Base-by-base conservation (phyloP, 2,888 invertebrate species). In the Andrena bicolor region DNA sequence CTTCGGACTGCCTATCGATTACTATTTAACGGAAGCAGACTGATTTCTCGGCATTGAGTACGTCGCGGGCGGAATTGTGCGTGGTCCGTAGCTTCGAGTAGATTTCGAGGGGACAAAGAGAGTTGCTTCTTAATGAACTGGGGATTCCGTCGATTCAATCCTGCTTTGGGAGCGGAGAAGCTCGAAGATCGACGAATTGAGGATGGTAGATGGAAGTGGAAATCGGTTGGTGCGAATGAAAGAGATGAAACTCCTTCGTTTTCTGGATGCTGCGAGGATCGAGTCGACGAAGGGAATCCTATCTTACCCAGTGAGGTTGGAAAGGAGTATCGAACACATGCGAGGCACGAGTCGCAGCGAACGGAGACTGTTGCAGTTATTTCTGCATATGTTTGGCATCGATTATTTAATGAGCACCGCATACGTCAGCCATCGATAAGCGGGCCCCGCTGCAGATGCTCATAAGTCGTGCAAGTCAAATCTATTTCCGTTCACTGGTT, bases 291-390 rank as follows among this genome's bases (percentile, higher is more conserved):
- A 32, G 2, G 16, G 48, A n/a, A 49, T 35, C 51, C 30, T 20
- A 0, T 68, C 78, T 86, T 78, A 86, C 82, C 80, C 82, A 63
- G 84, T 68, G 65, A 85, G 77, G 64, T 77, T 77, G 23, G 80
- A 80, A 65, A 83, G 81, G n/a, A 64, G 73, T 51, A 81, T 81
- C 32, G 81, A 81, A n/a, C 79, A 81, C 81, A 80, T 85, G 51
- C 58, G 75, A 65, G 58, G n/a, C 28, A 41, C 68, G 49, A 60
- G 32, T 28, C 41, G n/a, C 74, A 30, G 10, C 5, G 48, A 56
- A 51, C 13, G 66, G 16, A 13, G 23, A 51, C 58, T 60, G 64
- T 61, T 60, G 68, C 63, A n/a, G 71, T 63, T 80, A 77, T 75
- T 86, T 72, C 41, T 41, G 41, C 41, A 68, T 56, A 53, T 28